Conservation (phyloP, 1,140 invertebrate species). For the Sitobion miscanthi region DNA sequence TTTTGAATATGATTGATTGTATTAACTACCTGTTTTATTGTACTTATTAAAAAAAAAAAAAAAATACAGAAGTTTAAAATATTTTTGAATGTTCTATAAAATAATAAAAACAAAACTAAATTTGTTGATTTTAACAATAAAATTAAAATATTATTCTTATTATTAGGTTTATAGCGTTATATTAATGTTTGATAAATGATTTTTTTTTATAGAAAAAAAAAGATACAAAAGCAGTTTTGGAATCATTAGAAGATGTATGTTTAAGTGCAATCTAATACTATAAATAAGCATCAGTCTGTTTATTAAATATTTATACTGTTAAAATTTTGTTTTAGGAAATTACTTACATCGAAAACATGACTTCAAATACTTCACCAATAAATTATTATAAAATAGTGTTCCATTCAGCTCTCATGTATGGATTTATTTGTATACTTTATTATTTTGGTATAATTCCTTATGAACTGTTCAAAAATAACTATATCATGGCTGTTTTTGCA, state of each 20-base stretch:
- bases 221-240: conserved; percentile 77
- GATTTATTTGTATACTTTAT: conserved; percentile 75
- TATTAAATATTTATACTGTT: conserved; percentile 52
- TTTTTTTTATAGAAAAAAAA: conserved; percentile 78
- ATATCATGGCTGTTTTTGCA: conserved; percentile 76
- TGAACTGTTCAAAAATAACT: conserved; percentile 71
- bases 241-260: conserved; percentile 73
- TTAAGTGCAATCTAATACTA: neutral
- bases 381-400: conserved; percentile 82
- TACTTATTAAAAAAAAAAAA: too few relatives aligned
- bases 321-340: conserved; percentile 70
- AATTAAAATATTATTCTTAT: neutral
- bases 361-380: conserved; percentile 76
- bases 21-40: too few relatives aligned
- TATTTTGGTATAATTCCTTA: conserved; percentile 81
- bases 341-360: conserved; percentile 78
- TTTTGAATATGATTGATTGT: too few relatives aligned
- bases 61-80: neutral
- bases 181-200: conserved; percentile 21
- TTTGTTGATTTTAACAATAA: neutral
- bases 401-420: conserved; percentile 80
- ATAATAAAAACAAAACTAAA: neutral
- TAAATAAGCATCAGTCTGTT: neutral
- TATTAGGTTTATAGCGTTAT: neutral
- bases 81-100: neutral